A percentile compares a stretch with the other conserved stretches of the same genome.
Evolutionary conservation across 1,140 invertebrate genomes (phyloP).

Genomic region (Drosophila arizonae): DNA sequence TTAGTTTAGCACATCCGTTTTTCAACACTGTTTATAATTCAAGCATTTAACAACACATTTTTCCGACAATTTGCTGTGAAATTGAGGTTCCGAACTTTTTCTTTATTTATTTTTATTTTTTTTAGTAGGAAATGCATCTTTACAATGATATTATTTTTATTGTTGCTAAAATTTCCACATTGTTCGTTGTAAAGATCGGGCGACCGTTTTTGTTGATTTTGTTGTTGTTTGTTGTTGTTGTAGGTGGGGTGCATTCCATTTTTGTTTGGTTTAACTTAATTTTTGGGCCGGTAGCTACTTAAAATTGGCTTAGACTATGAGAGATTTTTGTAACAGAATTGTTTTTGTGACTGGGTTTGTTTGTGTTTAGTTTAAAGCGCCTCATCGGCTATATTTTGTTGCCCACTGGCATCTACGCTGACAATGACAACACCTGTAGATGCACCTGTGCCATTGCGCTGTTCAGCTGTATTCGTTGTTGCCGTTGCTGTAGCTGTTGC

Average conservation of each 20-base stretch:
- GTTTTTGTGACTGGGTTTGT: constrained; percentile 44
- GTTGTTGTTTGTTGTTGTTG: neutral
- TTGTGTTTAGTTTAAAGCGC: constrained; percentile 58
- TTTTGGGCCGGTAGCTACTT: constrained; percentile 28
- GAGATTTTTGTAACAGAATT: constrained; percentile 43
- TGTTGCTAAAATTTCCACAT: neutral
- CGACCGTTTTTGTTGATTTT: neutral
- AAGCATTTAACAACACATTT: neutral
- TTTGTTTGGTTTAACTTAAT: constrained; percentile 14
- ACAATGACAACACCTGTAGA: constrained; percentile 58
- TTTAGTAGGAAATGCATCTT: too few relatives aligned
- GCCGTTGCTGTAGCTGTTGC: constrained; percentile 5
- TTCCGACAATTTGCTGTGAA: neutral
- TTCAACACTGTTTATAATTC: neutral
- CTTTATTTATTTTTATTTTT: neutral
- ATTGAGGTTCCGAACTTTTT: neutral
- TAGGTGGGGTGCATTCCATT: constrained; percentile 25
- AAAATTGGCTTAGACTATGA: constrained; percentile 70
- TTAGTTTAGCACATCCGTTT: neutral
- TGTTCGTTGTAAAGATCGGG: neutral
- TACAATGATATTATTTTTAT: too few relatives aligned
- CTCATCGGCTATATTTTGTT: constrained; percentile 69
- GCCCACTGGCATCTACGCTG: constrained; percentile 55
- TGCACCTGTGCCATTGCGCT: constrained; percentile 20
- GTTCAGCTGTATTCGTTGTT: constrained; percentile 16